A percentile compares a stretch with the other conserved stretches of the same genome.
phyloP scores from a whole-genome alignment of 2,113 vertebrate species.

The Atractosteus spatula region DNA sequence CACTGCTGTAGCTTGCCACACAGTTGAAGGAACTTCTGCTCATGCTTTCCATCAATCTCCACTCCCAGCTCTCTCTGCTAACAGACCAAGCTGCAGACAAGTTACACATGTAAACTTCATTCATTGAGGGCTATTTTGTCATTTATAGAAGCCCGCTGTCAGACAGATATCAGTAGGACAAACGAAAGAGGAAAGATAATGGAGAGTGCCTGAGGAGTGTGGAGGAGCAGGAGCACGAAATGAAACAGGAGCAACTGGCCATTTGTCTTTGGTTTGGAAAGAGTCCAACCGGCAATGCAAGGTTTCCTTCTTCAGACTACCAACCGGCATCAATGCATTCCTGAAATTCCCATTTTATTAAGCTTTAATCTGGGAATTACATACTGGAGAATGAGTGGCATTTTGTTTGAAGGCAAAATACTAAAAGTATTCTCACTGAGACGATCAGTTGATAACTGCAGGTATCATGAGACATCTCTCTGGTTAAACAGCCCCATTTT shows the following conservation, averaged over 20 bases:
- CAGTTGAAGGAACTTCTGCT: neutral
- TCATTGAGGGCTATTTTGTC: conserved; percentile 42
- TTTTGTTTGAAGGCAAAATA: conserved; percentile 29
- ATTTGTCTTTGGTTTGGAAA: conserved; percentile 51
- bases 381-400: conserved; percentile 27
- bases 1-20: too few species aligned
- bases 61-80: conserved; percentile 28
- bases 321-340: conserved; percentile 39
- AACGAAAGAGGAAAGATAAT: conserved; percentile 53
- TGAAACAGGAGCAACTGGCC: conserved; percentile 38
- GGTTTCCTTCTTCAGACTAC: neutral
- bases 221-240: conserved; percentile 45
- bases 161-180: conserved; percentile 34
- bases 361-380: conserved; percentile 57
- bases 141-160: conserved; percentile 56
- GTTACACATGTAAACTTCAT: conserved; percentile 38
- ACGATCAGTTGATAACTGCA: conserved; percentile 33
- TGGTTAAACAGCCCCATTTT: too few species aligned
- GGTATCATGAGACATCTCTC: conserved; percentile 40
- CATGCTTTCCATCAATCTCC: conserved; percentile 43
- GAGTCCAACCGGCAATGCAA: conserved; percentile 33
- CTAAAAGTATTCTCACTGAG: too few species aligned
- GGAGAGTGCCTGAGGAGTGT: conserved; percentile 43
- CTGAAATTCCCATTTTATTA: conserved; percentile 56
- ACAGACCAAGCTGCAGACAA: conserved; percentile 32